These are phyloP conservation scores for Styela plicata DNA, from an alignment of 23 tunicate genomes.

Conservation along the genomic window DNA sequence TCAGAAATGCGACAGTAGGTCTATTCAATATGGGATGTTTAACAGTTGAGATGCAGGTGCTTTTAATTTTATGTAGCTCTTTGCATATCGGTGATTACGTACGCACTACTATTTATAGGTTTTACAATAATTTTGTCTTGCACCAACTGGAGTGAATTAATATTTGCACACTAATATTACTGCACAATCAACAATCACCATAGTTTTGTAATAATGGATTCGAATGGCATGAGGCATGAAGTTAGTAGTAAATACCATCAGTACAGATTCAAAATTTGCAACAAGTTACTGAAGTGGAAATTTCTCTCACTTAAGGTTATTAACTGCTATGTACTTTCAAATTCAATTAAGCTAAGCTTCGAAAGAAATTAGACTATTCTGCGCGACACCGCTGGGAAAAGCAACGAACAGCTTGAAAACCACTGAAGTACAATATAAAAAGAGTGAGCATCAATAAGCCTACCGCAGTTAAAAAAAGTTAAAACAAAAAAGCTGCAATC, in stretches of 20 bases:
- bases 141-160: too few relatives aligned
- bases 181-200: background rate
- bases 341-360: background rate
- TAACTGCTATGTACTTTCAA: background rate
- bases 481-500: too few relatives aligned
- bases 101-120: background rate
- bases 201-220: background rate
- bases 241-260: background rate
- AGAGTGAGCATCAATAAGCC: too few relatives aligned
- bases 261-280: background rate
- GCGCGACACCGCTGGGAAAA: too few relatives aligned
- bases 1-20: too few relatives aligned
- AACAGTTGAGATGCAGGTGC: too few relatives aligned
- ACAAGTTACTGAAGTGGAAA: slow-evolving; percentile 4
- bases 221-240: slow-evolving; percentile 1
- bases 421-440: too few relatives aligned
- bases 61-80: too few relatives aligned
- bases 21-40: too few relatives aligned
- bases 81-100: background rate
- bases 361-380: too few relatives aligned
- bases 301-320: slow-evolving; percentile 1
- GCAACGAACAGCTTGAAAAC: too few relatives aligned
- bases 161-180: background rate
- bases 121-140: slow-evolving; percentile 5
- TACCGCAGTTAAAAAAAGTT: too few relatives aligned